phyloP scores from a whole-genome alignment of 2,113 vertebrate species.

The Siphamia tubifer region DNA sequence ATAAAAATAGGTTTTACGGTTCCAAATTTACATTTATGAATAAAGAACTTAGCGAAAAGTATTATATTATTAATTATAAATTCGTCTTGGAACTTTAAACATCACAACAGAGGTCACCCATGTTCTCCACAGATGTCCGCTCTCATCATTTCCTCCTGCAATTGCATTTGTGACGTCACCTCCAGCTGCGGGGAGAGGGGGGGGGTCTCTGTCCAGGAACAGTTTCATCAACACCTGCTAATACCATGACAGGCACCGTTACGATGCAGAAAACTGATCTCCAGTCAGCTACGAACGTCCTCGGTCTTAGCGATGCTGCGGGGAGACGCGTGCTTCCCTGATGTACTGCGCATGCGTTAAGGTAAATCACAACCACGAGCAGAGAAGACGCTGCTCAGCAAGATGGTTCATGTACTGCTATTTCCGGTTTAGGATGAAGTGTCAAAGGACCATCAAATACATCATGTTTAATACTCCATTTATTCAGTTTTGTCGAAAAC shows the following conservation, averaged over 20 bases:
- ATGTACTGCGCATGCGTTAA: slow-evolving; percentile 34
- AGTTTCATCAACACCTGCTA: not conserved
- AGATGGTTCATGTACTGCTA: not conserved
- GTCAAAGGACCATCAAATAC: no score
- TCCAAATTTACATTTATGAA: no score
- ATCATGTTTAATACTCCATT: no score
- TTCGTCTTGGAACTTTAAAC: no score
- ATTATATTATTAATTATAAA: no score
- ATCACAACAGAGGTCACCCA: slow-evolving; percentile 1
- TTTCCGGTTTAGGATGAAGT: slow-evolving; percentile 5
- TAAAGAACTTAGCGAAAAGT: no score
- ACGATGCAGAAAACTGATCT: slow-evolving; percentile 5
- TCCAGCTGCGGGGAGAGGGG: not conserved
- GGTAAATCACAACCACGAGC: not conserved
- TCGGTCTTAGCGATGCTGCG: not conserved
- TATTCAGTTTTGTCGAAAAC: no score
- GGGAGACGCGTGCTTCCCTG: not conserved
- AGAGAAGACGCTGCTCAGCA: not conserved
- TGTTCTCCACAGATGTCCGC: not conserved
- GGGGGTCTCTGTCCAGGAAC: not conserved
- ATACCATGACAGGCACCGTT: not conserved
- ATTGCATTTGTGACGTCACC: slow-evolving; percentile 21
- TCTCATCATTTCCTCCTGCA: not conserved
- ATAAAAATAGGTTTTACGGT: no score
- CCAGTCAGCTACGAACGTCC: slow-evolving; percentile 1